Conservation (phyloP, 1,140 invertebrate genomes). For the Tetragnatha versicolor region DNA sequence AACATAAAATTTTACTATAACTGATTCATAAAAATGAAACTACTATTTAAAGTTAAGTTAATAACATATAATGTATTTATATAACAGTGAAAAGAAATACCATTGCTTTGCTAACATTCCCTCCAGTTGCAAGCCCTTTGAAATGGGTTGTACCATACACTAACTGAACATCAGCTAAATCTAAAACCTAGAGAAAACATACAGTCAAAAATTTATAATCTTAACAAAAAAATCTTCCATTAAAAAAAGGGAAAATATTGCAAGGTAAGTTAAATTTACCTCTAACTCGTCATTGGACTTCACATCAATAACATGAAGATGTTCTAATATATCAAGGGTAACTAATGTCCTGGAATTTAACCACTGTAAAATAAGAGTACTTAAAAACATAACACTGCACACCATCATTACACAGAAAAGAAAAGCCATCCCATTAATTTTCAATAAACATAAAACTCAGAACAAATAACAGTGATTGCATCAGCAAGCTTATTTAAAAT, state of each 20-base stretch:
- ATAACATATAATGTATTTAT: not conserved
- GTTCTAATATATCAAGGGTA: conserved; percentile 84
- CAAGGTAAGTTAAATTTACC: conserved; percentile 56
- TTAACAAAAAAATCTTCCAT: not conserved
- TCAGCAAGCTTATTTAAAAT: no score
- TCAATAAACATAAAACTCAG: no score
- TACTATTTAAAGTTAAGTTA: not conserved
- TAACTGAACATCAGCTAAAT: conserved; percentile 82
- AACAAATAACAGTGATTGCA: no score
- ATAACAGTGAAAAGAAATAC: conserved; percentile 61
- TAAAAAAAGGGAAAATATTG: not conserved
- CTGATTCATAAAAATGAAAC: not conserved
- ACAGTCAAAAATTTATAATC: not conserved
- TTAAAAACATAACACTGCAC: not conserved
- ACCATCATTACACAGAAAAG: no score
- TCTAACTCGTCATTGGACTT: conserved; percentile 78
- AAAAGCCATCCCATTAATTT: no score
- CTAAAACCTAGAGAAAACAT: conserved; percentile 72
- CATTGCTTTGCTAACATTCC: conserved; percentile 79
- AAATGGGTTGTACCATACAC: conserved; percentile 91
- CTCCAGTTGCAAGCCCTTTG: conserved; percentile 79
- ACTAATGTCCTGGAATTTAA: conserved; percentile 85
- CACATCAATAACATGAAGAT: conserved; percentile 87
- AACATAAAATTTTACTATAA: not conserved
- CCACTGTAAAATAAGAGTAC: conserved; percentile 70